phyloP scores from a whole-genome alignment of 35 echinoderm and acorn worm species.

The Ophioderma brevispina region DNA sequence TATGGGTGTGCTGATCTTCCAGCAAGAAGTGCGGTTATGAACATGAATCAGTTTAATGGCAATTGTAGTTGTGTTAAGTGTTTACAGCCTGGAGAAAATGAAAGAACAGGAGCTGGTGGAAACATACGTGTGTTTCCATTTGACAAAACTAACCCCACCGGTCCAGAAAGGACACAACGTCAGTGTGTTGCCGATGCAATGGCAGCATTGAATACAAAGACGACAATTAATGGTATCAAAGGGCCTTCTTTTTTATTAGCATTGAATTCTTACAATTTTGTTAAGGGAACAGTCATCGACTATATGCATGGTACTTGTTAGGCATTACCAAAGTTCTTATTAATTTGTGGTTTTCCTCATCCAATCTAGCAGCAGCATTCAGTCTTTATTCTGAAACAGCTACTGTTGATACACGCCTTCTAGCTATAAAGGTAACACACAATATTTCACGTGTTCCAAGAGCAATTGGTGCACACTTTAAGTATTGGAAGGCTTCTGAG shows the following conservation, averaged over 20 bases:
- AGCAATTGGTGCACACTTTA: neutral
- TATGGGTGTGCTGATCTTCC: neutral
- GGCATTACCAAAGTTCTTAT: neutral
- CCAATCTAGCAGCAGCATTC: neutral
- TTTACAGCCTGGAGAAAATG: neutral
- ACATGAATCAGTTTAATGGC: conserved; percentile 50
- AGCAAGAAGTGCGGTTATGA: neutral
- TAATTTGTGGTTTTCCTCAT: neutral
- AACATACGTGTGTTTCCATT: neutral
- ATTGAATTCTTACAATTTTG: neutral
- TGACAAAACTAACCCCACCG: neutral
- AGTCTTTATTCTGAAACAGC: neutral
- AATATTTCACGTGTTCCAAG: conserved; percentile 41
- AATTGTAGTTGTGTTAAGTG: conserved; percentile 31
- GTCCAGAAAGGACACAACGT: neutral
- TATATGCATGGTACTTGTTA: conserved; percentile 24
- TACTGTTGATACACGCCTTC: conserved; percentile 3
- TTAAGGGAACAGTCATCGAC: neutral
- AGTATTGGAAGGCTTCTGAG: conserved; percentile 41
- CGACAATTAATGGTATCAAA: conserved; percentile 12
- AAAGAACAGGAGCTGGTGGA: neutral
- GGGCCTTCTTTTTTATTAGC: conserved; percentile 1
- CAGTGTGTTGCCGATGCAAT: neutral
- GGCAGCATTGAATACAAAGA: neutral
- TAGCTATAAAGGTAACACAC: neutral